Base-by-base conservation (phyloP, 2,797 vertebrate genomes). In the Anguilla megastoma region DNA sequence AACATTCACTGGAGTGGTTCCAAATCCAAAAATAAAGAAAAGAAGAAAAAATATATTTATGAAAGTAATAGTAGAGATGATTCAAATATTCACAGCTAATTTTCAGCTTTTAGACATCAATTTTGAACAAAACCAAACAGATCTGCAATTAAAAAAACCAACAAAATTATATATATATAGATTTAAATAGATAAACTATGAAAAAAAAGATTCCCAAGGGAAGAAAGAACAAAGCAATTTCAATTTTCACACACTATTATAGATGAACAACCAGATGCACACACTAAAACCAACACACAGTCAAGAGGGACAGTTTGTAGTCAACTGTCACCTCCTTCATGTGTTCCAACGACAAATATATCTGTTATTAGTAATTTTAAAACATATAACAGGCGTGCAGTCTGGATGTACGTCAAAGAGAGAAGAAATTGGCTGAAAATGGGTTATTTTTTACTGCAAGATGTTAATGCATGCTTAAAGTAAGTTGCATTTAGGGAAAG, bases 401-500 rank as follows among this genome's bases (percentile, higher is more conserved):
- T 98, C 97, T 98, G 97, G 97, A 96, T 97, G 97, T 97, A 97
- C 95, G 94, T 97, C 96, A 95, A 96, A 97, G 95, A 97, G 95
- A 97, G 96, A 97, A 96, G 95, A 95, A 95, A 96, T 95, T 96
- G 95, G 95, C 96, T 97, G 96, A 96, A 94, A 96, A 97, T 96
- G 96, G 96, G 95, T 97, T 96, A 94, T 95, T 94, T 91, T 95
- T 96, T 95, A 97, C 94, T 96, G 94, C 95, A 94, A 95, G 96
- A 97, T 97, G 95, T 97, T 96, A 96, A 97, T 97, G 97, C 98
- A 99, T 99, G 98, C 97, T 98, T 97, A 98, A 99, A 99, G 98
- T 98, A 98, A 99, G 98, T 99, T 99, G 98, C 98, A 99, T 98
- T 99, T 99, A 99, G 98, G 98, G 97, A 98, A 97, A 98, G 96